Evolutionary conservation across 2,797 vertebrate species (phyloP), one percentile per base, ranked within the genome.

Genomic region (Malacoctenus gilli): DNA sequence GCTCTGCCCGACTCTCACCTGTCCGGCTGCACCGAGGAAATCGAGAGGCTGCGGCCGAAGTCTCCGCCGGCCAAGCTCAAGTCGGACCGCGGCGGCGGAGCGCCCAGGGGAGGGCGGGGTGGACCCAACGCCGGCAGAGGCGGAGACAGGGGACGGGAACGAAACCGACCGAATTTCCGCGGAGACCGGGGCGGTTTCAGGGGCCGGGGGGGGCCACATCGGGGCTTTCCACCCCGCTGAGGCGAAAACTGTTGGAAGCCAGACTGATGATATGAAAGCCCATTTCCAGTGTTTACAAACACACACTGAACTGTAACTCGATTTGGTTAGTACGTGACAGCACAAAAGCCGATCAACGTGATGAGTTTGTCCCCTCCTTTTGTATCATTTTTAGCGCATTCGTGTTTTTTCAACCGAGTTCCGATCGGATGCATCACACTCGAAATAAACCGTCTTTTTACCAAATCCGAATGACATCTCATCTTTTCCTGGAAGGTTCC

Each of bases 21-120:
- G 20, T 95, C 96, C 0, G 96, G 97, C 52, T 99, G 96, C 72
- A 96, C 96, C 0, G 97, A 99, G 68, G 97, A 99, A 80, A 99
- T 99, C 2, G 97, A 99, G 85, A 91, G 96, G 61, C 94, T 99
- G 8, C 91, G 96, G 7, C 97, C 97, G 57, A 99, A 99, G 77
- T 98, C 96, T 0, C 97, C 96, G 0, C 94, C 95, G 0, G 93
- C 93, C 36, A 98, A 99, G 59, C 90, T 93, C 1, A 96, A 95
- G 77, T 92, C 94, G 0, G 96, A 98, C 41, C 90, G 95, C 3
- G 96, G 96, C 0, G 95, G 95, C 0, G 96, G 96, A 0, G 93
- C 94, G 4, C 89, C 94, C 0, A 88, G 96, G 48, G 97, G 96
- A 0, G 95, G 95, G 1, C 87, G 96, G 28, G 95, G 96, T 1